Conservation (phyloP, 1,140 invertebrate genomes). For the Callitettix versicolor region DNA sequence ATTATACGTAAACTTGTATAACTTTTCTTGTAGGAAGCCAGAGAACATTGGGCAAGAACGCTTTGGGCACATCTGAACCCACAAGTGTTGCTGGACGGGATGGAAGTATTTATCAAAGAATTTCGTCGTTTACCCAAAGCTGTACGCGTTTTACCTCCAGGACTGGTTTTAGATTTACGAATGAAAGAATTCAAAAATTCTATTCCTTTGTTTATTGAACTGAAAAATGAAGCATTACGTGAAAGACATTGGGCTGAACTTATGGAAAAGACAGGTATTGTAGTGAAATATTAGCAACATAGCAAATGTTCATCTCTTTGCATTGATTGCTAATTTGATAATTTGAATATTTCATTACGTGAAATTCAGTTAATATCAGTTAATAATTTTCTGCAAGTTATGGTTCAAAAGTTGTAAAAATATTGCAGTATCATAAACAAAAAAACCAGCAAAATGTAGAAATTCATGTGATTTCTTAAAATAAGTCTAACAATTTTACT, state of each 20-base stretch:
- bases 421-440: too few species aligned
- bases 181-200: slow-evolving; percentile 84
- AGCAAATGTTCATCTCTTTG: too few species aligned
- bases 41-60: slow-evolving; percentile 72
- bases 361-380: too few species aligned
- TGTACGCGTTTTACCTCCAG: slow-evolving; percentile 46
- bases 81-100: slow-evolving; percentile 69
- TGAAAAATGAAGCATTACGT: slow-evolving; percentile 82
- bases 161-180: slow-evolving; percentile 54
- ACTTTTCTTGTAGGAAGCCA: slow-evolving; percentile 35
- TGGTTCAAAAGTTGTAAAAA: too few species aligned
- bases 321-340: too few species aligned
- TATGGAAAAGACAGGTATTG: slow-evolving; percentile 77
- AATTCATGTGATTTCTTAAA: too few species aligned
- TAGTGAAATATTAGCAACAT: too few species aligned
- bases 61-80: slow-evolving; percentile 80
- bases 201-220: slow-evolving; percentile 76
- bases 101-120: slow-evolving; percentile 71
- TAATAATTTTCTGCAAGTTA: too few species aligned
- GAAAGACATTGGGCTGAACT: slow-evolving; percentile 80
- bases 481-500: too few species aligned
- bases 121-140: slow-evolving; percentile 52
- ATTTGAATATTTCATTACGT: too few species aligned
- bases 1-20: too few species aligned
- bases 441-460: too few species aligned